Percentiles rank a stretch among this genome's conserved stretches.
These are phyloP conservation scores for Reticulitermes lucifugus DNA, from an alignment of 2,888 invertebrate species.

Conservation along the genomic window DNA sequence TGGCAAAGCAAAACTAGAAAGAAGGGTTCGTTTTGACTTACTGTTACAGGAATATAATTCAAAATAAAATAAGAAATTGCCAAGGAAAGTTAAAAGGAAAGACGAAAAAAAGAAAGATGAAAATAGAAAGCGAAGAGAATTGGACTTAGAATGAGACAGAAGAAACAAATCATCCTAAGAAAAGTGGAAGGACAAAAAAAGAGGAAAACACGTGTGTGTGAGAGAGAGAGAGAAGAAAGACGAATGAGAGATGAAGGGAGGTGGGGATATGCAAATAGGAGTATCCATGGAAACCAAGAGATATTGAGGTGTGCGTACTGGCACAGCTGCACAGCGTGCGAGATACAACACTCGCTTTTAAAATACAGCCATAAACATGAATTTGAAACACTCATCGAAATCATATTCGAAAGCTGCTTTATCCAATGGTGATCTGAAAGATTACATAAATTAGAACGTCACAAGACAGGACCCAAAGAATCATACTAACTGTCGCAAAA, in stretches of 20 bases:
- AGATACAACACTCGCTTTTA: not conserved
- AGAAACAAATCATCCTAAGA: not conserved
- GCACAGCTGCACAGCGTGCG: not conserved
- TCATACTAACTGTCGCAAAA: no score
- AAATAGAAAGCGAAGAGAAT: not conserved
- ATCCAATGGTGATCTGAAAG: no score
- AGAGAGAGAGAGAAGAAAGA: not conserved
- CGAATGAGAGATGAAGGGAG: not conserved
- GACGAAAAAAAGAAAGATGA: not conserved
- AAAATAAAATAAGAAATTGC: not conserved
- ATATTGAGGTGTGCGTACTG: not conserved
- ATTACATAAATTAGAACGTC: no score
- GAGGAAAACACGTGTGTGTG: not conserved
- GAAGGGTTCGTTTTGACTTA: not conserved
- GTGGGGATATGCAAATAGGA: constrained; percentile 42
- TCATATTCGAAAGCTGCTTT: no score
- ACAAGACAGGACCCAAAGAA: no score
- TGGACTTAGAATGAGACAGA: not conserved
- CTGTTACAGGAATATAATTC: not conserved
- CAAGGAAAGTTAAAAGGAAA: not conserved
- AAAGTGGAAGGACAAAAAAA: not conserved
- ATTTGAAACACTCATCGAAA: not conserved
- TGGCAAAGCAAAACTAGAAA: not conserved
- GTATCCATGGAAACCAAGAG: constrained; percentile 45
- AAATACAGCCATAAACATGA: not conserved